Evolutionary conservation across 2,797 vertebrate species (phyloP).

Genomic region (Lagorchestes hirsutus): DNA sequence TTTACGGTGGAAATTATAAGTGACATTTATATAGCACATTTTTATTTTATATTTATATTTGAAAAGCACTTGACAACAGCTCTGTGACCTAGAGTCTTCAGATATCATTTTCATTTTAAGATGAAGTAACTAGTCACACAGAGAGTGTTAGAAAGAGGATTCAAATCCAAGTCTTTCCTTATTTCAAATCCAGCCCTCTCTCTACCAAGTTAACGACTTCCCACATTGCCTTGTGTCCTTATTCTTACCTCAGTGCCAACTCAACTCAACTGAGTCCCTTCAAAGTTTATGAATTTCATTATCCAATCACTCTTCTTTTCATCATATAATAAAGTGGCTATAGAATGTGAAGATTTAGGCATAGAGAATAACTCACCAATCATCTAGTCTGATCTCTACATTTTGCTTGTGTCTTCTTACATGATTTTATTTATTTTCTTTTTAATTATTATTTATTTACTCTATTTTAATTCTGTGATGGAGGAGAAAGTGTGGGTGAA

Average conservation of each 20-base stretch:
- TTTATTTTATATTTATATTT: background rate
- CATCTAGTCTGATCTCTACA: background rate
- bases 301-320: too few relatives aligned
- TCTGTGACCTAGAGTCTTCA: background rate
- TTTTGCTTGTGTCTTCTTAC: background rate
- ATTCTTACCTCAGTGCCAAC: background rate
- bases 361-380: background rate
- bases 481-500: background rate
- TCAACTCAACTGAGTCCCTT: background rate
- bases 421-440: background rate
- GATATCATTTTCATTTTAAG: background rate
- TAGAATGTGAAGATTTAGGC: background rate
- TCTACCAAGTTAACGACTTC: background rate
- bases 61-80: background rate
- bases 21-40: background rate
- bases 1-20: background rate
- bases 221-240: background rate
- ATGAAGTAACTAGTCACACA: background rate
- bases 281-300: background rate
- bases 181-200: background rate
- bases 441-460: background rate
- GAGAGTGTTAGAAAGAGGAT: background rate
- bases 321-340: background rate
- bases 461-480: background rate
- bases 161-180: background rate